Conservation (phyloP, 2,888 invertebrate species). For the Platycheirus albimanus region DNA sequence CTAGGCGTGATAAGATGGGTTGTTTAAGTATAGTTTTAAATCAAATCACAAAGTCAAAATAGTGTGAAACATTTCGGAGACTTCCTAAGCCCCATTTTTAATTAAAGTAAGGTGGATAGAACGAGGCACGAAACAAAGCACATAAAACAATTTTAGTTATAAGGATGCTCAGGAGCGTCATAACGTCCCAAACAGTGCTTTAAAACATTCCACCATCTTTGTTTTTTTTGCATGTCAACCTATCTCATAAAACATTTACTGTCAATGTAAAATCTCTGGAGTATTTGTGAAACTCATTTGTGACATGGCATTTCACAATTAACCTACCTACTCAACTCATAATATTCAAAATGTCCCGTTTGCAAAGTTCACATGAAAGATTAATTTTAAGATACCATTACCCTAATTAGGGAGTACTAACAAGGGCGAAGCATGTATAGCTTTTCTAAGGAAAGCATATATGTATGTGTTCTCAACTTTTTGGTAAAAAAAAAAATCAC, state of each 20-base stretch:
- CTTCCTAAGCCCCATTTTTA: too few species aligned
- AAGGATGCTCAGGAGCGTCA: too few species aligned
- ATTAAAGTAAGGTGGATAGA: too few species aligned
- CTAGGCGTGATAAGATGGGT: too few species aligned
- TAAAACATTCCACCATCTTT: too few species aligned
- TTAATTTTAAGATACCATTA: constrained; percentile 57
- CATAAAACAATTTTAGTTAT: too few species aligned
- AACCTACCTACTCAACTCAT: constrained; percentile 6
- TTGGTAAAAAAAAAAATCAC: background rate
- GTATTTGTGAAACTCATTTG: constrained; percentile 43
- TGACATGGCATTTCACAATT: constrained; percentile 27
- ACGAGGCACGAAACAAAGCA: too few species aligned
- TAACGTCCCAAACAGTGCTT: too few species aligned
- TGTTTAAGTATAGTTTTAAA: too few species aligned
- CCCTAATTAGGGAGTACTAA: constrained; percentile 60
- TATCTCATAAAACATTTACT: constrained; percentile 28
- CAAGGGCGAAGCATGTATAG: constrained; percentile 36
- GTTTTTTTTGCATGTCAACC: too few species aligned
- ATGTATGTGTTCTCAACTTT: background rate
- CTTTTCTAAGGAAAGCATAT: background rate
- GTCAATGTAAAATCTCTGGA: constrained; percentile 11
- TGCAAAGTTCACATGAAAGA: constrained; percentile 33
- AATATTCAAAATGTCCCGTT: constrained; percentile 8
- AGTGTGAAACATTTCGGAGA: too few species aligned
- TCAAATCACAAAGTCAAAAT: too few species aligned